Percentiles rank a stretch among this genome's conserved stretches.
These are phyloP conservation scores for Hystrix cristata DNA, from an alignment of 2,113 vertebrate genomes.

Conservation along the genomic window DNA sequence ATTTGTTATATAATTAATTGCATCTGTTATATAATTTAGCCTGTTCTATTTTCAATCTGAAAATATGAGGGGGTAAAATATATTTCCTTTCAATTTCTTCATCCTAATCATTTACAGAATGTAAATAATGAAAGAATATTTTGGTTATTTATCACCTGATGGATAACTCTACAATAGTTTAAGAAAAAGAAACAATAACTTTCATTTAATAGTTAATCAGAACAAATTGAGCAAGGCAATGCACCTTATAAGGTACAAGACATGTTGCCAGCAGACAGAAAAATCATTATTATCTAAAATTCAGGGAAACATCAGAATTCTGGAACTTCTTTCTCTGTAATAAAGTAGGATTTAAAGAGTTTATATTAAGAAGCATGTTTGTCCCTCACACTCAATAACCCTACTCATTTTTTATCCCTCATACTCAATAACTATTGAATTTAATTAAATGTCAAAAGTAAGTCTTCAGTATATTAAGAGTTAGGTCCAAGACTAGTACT, in stretches of 20 bases:
- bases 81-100: not conserved
- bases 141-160: not conserved
- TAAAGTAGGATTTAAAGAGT: slow-evolving; percentile 68
- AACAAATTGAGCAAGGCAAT: not conserved
- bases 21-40: slow-evolving; percentile 20
- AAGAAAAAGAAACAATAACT: not conserved
- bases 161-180: slow-evolving; percentile 5
- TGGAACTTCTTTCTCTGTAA: slow-evolving; percentile 29
- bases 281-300: slow-evolving; percentile 50
- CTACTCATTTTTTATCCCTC: slow-evolving; percentile 69
- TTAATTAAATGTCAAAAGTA: slow-evolving; percentile 77
- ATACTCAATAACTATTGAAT: slow-evolving; percentile 55
- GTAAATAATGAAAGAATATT: not conserved
- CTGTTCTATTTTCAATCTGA: slow-evolving; percentile 26
- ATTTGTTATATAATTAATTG: slow-evolving; percentile 17
- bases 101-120: not conserved
- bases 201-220: slow-evolving; percentile 43
- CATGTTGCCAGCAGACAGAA: not conserved
- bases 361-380: slow-evolving; percentile 70
- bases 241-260: slow-evolving; percentile 29
- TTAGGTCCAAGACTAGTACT: slow-evolving; percentile 62
- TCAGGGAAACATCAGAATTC: slow-evolving; percentile 45
- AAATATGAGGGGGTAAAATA: slow-evolving; percentile 50
- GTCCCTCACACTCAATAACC: slow-evolving; percentile 58
- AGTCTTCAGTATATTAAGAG: slow-evolving; percentile 67